Base-by-base conservation (phyloP, 2,888 invertebrate species). In the Coelinius sp. region DNA sequence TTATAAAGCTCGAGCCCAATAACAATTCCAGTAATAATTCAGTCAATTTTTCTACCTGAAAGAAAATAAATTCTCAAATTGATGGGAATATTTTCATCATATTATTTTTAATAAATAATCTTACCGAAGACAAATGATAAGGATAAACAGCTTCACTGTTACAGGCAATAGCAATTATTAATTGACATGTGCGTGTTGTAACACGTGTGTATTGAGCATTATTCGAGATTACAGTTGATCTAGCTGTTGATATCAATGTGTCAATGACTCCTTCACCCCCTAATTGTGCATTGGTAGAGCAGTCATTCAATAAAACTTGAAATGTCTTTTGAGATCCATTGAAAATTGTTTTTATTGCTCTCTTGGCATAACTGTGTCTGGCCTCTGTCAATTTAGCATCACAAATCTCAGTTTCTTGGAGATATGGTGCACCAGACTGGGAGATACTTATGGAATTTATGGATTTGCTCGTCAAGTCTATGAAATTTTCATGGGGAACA, bases 321-420 rank as follows among this genome's bases (percentile, higher is more conserved):
- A 87, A 87, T 10, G 86, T 87, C 68, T 87, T 87, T 35, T 87
- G 86, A 3, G 87, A 86, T 4, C 87, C 85, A 73, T 87, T 87
- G 62, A 86, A 87, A 41, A 87, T 79, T 6, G 85, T 87, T 77
- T 87, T 87, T 63, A 87, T 77, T 25, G 85, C 86, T 53, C 85
- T 82, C 76, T 87, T 87, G 0, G 86, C 85, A 75, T 87, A 87
- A 80, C 79, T 86, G 59, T 84, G 82, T 44, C 87, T 81, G 5
- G 84, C 83, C 74, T 87, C 87, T 0, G 80, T 79, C 17, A 87
- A 73, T 66, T 82, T 84, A 2, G 77, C 64, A 68, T 87, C 85
- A 12, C 80, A 81, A 35, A 87, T 81, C 79, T 87, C 87, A n/a
- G 81, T 79, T 79, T 87, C 87, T 83, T 85, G 86, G 68, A 87